These are phyloP conservation scores for Amazona guildingii DNA, from an alignment of 2,113 vertebrate genomes.

Conservation along the genomic window DNA sequence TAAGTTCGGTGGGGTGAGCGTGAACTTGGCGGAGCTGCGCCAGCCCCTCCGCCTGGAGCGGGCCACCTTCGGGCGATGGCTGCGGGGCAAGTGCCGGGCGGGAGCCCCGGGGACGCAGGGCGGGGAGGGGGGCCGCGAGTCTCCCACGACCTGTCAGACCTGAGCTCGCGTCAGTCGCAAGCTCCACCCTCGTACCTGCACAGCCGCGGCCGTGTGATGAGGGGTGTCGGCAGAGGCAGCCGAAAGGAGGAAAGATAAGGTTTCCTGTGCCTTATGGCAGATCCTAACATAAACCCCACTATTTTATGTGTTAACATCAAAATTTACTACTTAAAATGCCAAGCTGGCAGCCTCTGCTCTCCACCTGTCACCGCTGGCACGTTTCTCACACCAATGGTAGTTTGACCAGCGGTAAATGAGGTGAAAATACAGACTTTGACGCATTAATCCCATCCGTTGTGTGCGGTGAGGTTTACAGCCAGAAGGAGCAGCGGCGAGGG, in stretches of 20 bases:
- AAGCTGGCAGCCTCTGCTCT: accelerated
- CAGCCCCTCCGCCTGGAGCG: background rate
- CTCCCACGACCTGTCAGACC: too few relatives aligned
- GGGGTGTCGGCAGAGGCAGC: background rate
- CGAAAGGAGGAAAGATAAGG: accelerated
- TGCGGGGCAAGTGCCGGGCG: background rate
- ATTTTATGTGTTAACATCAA: accelerated
- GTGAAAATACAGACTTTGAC: background rate
- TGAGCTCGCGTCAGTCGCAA: background rate
- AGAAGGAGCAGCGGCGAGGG: too few relatives aligned
- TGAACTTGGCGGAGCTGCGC: background rate
- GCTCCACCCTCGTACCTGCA: accelerated
- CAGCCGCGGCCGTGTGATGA: accelerated
- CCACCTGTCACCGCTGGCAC: accelerated
- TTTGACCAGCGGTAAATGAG: background rate
- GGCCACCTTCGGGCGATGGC: background rate
- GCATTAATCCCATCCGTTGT: accelerated
- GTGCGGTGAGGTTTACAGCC: accelerated
- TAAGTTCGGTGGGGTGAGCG: background rate
- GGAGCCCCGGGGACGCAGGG: background rate
- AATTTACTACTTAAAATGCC: accelerated
- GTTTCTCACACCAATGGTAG: accelerated
- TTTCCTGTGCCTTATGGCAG: accelerated
- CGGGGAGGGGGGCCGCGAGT: background rate
- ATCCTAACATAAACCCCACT: accelerated